Conservation (phyloP, 1,140 invertebrate species). For the Chelonus insularis region DNA sequence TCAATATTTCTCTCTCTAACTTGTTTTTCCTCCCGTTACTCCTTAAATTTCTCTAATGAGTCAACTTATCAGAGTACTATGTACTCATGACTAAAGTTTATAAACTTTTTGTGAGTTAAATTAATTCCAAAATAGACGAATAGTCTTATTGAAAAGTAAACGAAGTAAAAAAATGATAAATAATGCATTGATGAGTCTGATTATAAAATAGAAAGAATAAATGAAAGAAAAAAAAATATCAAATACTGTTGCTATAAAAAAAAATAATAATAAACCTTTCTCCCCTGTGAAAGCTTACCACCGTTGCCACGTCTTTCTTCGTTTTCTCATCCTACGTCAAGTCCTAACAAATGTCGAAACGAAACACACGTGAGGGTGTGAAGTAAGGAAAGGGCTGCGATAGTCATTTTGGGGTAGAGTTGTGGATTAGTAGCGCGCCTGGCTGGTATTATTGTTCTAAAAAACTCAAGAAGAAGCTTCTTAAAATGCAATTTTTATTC, state of each 20-base stretch:
- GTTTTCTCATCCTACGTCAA: not conserved
- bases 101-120: no score
- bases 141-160: no score
- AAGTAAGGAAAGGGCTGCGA: not conserved
- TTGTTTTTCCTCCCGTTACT: not conserved
- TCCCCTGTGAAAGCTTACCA: slow-evolving; percentile 3
- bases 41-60: not conserved
- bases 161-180: no score
- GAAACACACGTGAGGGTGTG: slow-evolving; percentile 15
- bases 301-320: not conserved
- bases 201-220: no score
- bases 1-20: not conserved
- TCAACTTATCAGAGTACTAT: not conserved
- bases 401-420: slow-evolving; percentile 13
- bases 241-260: no score
- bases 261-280: not conserved
- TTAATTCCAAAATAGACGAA: no score
- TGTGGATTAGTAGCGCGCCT: slow-evolving; percentile 14
- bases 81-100: not conserved
- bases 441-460: slow-evolving; percentile 13
- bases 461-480: not conserved
- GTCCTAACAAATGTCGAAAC: slow-evolving; percentile 18
- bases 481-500: not conserved
- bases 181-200: no score
- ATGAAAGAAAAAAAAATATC: no score